These are phyloP conservation scores for Nannoperca australis DNA, from an alignment of 2,797 vertebrate species.

Conservation along the genomic window DNA sequence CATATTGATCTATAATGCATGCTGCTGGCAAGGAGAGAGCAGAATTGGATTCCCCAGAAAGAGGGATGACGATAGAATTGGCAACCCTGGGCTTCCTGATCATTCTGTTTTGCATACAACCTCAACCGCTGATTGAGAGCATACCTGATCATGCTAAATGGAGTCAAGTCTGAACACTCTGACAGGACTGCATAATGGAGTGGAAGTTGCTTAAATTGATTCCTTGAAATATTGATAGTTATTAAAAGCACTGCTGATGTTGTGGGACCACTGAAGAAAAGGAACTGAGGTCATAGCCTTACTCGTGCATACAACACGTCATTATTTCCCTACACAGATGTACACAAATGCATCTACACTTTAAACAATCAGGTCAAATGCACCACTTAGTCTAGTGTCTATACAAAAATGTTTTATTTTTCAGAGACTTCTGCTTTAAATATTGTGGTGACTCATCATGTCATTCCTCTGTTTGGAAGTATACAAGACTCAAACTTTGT, in stretches of 20 bases:
- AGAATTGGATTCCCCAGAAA: conserved; percentile 55
- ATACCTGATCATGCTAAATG: conserved; percentile 39
- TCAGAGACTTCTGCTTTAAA: background rate
- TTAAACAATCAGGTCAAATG: background rate
- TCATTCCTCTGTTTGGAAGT: background rate
- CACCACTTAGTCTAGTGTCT: background rate
- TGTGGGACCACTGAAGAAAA: conserved; percentile 13
- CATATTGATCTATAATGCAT: conserved; percentile 74
- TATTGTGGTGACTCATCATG: background rate
- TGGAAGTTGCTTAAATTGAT: conserved; percentile 29
- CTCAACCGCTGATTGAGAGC: conserved; percentile 19
- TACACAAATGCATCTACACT: background rate
- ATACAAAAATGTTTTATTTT: background rate
- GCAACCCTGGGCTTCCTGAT: conserved; percentile 35
- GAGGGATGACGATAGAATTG: conserved; percentile 59
- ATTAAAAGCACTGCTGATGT: conserved; percentile 45
- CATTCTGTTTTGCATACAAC: conserved; percentile 42
- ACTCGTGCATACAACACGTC: background rate
- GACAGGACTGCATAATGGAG: conserved; percentile 45
- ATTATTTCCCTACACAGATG: background rate
- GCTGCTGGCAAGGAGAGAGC: conserved; percentile 40
- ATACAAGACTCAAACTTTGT: background rate
- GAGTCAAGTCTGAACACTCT: conserved; percentile 34
- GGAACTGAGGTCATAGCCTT: conserved; percentile 6
- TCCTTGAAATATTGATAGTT: conserved; percentile 62